phyloP scores from a whole-genome alignment of 2,113 vertebrate species.

The Pseudorhombus dupliciocellatus region DNA sequence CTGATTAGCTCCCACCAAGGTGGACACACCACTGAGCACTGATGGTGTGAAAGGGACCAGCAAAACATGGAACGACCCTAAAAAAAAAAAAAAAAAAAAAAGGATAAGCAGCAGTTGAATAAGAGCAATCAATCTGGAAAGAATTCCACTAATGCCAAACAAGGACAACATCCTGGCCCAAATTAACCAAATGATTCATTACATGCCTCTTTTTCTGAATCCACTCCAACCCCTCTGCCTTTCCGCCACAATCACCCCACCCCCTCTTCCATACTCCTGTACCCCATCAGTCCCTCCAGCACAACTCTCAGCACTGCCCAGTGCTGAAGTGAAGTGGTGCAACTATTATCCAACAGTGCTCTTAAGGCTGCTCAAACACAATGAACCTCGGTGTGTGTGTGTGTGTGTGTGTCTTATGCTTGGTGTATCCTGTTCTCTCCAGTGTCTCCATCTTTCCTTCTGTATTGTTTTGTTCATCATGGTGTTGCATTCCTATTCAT shows the following conservation, averaged over 20 bases:
- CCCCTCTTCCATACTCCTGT: constrained; percentile 44
- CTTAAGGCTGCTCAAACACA: constrained; percentile 62
- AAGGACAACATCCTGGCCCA: constrained; percentile 20
- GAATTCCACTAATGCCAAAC: constrained; percentile 4
- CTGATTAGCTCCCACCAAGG: constrained; percentile 58
- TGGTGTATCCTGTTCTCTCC: constrained; percentile 19
- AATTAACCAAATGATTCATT: constrained; percentile 43
- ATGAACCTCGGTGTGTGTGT: constrained; percentile 38
- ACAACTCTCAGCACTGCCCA: constrained; percentile 59
- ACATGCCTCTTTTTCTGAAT: constrained; percentile 30
- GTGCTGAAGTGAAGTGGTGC: constrained; percentile 73
- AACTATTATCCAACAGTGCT: constrained; percentile 73
- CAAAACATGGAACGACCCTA: constrained; percentile 14
- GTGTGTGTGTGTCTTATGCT: constrained; percentile 36
- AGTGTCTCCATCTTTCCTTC: constrained; percentile 29
- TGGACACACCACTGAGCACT: constrained; percentile 25
- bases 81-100: too few relatives aligned
- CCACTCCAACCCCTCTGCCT: constrained; percentile 34
- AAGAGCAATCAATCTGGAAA: constrained; percentile 3
- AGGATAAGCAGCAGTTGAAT: too few relatives aligned
- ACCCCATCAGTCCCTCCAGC: constrained; percentile 46
- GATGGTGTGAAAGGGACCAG: constrained; percentile 1
- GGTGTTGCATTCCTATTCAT: constrained; percentile 45
- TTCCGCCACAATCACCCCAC: constrained; percentile 49
- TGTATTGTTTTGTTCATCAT: constrained; percentile 12